Base-by-base conservation (phyloP, 53 echinoderm and acorn worm species). In the Luidia sarsii region DNA sequence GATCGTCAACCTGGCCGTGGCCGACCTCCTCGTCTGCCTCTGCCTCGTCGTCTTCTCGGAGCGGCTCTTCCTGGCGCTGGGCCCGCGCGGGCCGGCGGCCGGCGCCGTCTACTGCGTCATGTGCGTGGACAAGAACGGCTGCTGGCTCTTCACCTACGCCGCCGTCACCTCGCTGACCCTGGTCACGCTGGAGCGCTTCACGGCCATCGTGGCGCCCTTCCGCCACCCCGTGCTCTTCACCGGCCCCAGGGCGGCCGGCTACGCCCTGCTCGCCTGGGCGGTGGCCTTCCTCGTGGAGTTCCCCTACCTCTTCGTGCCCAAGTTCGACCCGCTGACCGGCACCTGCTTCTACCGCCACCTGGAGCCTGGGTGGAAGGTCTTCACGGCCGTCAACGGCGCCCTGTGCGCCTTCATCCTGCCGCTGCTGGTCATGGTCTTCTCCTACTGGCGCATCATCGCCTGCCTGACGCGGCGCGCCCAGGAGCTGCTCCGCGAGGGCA, bases 201-300 rank as follows among this genome's bases (percentile, higher is more conserved):
- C 89, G 30, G 93, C 93, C 14, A 89, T 93, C 13, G 93, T 93
- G 33, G 75, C 86, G 18, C 93, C 93, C 6, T 77, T 93, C 19
- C 83, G 77, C 30, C 89, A 93, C 64, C 79, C 89, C 20, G 20
- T 57, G 4, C 83, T 89, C 67, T 93, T 89, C 35, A n/a, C 64
- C 0, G 64, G 33, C 34, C 8, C 0, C 0, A 64, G 36, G 20
- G 20, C 64, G 1, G 15, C 10, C 15, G 31, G 64, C 64, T 64
- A 64, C 19, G 64, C 8, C 64, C 13, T 64, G 19, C 2, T 8
- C 19, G 38, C 32, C 15, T 64, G 64, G 64, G 18, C 36, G 4
- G 2, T 32, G 31, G 64, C 64, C 15, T 32, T 34, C 35, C 34
- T 64, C 14, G 34, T 64, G 1, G 64, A 64, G 64, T 19, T 64